Base-by-base conservation (phyloP, 2,888 invertebrate species). In the Unio delphinus region DNA sequence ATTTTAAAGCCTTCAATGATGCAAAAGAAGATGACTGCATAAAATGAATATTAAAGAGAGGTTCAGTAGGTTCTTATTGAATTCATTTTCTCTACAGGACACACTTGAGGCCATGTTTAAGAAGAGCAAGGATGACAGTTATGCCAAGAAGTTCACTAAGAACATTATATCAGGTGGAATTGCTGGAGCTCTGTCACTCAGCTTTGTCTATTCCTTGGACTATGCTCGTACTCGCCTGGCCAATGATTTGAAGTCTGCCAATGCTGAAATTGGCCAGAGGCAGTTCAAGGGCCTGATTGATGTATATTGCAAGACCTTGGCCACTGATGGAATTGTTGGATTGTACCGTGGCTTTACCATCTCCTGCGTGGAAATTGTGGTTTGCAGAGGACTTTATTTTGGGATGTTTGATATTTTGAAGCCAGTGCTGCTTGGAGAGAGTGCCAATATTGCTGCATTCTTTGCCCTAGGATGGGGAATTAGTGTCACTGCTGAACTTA, bases 401-500 rank as follows among this genome's bases (percentile, higher is more conserved):
- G 90, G 90, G 61, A 83, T 90, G 70, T 91, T 87, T 76, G 90
- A 90, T 79, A 89, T 89, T 45, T 77, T 88, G 69, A 91, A 90
- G 76, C 89, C 90, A 45, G 80, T 90, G 8, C 67, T 90, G 45
- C 79, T 89, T 56, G 87, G 87, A 55, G 84, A 87, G 3, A 76
- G 84, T n/a, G 84, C 87, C 60, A 82, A 83, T 65, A 66, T 90
- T 15, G 45, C 83, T n/a, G 34, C 83, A 6, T 82, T 83, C 61
- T 90, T 90, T 73, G 70, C 71, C 8, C 79, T 90, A 20, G 89
- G 89, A 61, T 90, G 89, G 70, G 83, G 78, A 89, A 95, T 95
- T 75, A 96, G 95, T 74, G 94, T 97, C 72, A 93, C 95, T 75
- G 95, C 97, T 77, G 98, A 98, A 89, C 94, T 98, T 90, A 93